A percentile compares a stretch with the other conserved stretches of the same genome.
Evolutionary conservation across 2,113 vertebrate genomes (phyloP).

Genomic region (Lagopus leucura): DNA sequence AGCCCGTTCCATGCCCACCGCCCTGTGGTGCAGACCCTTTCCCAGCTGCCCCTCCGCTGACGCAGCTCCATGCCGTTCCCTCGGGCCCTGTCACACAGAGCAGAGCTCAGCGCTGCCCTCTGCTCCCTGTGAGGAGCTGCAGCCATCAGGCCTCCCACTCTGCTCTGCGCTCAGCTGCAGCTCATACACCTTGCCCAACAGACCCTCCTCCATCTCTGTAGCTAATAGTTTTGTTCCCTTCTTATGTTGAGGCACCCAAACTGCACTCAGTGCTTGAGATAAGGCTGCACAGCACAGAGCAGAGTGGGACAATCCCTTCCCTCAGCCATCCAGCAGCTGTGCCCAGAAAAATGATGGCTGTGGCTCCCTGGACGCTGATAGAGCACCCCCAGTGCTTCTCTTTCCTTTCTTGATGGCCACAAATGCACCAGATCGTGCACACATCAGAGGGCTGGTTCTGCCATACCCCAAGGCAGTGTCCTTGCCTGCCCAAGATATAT

Average conservation of each 20-base stretch:
- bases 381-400: neutral
- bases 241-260: neutral
- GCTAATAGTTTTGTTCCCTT: neutral
- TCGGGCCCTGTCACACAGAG: too few species aligned
- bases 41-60: too few species aligned
- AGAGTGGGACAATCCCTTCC: neutral
- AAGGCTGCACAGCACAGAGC: neutral
- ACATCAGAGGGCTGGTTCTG: neutral
- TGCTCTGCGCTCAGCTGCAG: neutral
- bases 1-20: too few species aligned
- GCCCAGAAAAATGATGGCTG: neutral
- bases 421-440: accelerated
- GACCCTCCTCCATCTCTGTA: neutral
- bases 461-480: neutral
- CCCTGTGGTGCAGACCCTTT: too few species aligned
- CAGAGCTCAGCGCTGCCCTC: too few species aligned
- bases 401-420: accelerated
- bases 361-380: neutral
- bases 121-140: too few species aligned
- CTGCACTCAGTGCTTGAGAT: neutral
- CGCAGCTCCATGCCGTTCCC: too few species aligned
- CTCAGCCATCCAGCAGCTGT: neutral
- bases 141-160: too few species aligned
- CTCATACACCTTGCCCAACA: neutral
- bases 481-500: neutral